Conservation (phyloP, 2,113 vertebrate species). For the Pseudorasbora parva region DNA sequence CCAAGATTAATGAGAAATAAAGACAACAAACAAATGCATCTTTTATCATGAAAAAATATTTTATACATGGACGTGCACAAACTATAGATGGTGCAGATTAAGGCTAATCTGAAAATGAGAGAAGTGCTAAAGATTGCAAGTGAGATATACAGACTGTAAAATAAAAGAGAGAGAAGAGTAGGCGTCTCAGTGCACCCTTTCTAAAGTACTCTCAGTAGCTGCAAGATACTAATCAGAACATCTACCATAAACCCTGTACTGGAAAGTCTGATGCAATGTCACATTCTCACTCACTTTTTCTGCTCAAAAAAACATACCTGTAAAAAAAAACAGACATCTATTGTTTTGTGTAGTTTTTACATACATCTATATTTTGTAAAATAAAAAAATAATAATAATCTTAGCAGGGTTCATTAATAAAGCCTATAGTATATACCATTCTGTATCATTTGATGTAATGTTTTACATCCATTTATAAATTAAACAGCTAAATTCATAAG, state of each 20-base stretch:
- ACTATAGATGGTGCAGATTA: neutral
- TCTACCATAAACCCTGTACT: constrained; percentile 66
- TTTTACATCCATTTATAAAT: constrained; percentile 36
- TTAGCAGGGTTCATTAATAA: neutral
- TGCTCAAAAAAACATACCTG: constrained; percentile 61
- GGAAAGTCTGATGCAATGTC: constrained; percentile 68
- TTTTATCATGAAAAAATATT: neutral
- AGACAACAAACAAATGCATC: neutral
- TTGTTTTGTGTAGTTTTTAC: neutral
- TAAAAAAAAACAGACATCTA: constrained; percentile 20
- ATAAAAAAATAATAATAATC: no score
- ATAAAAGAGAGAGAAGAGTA: constrained; percentile 18
- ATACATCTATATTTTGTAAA: neutral
- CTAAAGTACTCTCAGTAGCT: constrained; percentile 48
- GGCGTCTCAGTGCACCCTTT: constrained; percentile 58
- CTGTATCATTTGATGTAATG: constrained; percentile 37
- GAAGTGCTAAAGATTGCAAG: neutral
- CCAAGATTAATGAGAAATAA: neutral
- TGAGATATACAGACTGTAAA: neutral
- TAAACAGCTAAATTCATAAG: constrained; percentile 18
- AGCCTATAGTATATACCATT: constrained; percentile 2
- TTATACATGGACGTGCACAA: constrained; percentile 4
- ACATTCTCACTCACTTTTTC: constrained; percentile 42
- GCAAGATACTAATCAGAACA: constrained; percentile 60
- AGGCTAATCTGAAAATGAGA: neutral